These are phyloP conservation scores for Corythoichthys haematopterus DNA, from an alignment of 2,113 vertebrate species.

Conservation along the genomic window DNA sequence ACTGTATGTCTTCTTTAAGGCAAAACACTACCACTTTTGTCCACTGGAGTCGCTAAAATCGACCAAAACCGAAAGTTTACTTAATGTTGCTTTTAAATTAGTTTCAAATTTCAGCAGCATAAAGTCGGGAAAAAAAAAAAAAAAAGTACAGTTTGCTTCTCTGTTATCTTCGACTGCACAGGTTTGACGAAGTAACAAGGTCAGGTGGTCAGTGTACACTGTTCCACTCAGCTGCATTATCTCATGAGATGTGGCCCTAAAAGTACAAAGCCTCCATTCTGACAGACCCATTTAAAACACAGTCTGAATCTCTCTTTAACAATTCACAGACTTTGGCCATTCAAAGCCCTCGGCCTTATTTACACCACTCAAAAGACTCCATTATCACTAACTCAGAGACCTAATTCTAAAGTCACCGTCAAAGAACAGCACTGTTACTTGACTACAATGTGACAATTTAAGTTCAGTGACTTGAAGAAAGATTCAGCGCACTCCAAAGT, in stretches of 20 bases:
- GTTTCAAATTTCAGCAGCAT: too few species aligned
- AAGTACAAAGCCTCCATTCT: constrained; percentile 65
- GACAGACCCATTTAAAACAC: constrained; percentile 47
- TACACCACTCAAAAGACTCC: constrained; percentile 52
- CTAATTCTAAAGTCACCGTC: constrained; percentile 43
- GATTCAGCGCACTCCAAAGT: constrained; percentile 23
- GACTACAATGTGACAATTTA: constrained; percentile 44
- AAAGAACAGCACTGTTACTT: constrained; percentile 53
- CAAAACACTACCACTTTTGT: too few species aligned
- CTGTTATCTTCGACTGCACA: neutral
- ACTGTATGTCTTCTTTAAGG: too few species aligned
- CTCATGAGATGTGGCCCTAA: constrained; percentile 39
- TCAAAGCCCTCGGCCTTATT: constrained; percentile 55
- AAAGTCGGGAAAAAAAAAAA: too few species aligned
- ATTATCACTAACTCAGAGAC: constrained; percentile 56
- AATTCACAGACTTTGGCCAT: constrained; percentile 42
- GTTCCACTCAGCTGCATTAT: constrained; percentile 37
- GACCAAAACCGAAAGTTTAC: too few species aligned
- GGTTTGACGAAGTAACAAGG: neutral
- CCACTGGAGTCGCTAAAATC: too few species aligned
- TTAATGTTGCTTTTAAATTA: too few species aligned
- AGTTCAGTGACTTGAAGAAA: constrained; percentile 32
- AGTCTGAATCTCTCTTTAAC: constrained; percentile 50
- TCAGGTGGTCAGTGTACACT: neutral
- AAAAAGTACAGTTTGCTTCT: neutral